Percentiles rank a stretch among this genome's conserved stretches.
Conservation (phyloP, 2,797 vertebrate genomes). For the Xenopus petersii region DNA sequence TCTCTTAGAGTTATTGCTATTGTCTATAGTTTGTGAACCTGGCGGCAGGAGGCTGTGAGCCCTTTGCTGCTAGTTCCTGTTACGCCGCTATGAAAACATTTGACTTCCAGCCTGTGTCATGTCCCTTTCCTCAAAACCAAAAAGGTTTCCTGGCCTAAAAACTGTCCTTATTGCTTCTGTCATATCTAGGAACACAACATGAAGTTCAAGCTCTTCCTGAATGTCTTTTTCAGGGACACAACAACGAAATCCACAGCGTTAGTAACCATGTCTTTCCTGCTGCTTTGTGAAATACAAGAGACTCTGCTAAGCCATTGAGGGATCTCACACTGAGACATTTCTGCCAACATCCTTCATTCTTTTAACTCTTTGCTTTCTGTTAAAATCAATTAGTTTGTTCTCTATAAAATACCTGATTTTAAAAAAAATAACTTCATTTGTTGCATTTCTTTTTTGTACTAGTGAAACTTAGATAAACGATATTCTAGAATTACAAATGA, state of each 20-base stretch:
- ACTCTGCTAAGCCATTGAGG: slow-evolving; percentile 47
- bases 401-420: neutral
- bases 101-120: slow-evolving; percentile 39
- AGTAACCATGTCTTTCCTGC: slow-evolving; percentile 61
- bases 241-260: slow-evolving; percentile 57
- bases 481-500: too few species aligned
- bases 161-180: slow-evolving; percentile 51
- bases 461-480: too few species aligned
- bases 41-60: slow-evolving; percentile 48
- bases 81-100: slow-evolving; percentile 48
- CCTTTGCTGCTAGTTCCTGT: slow-evolving; percentile 50
- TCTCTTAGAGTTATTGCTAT: slow-evolving; percentile 41
- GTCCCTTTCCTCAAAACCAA: slow-evolving; percentile 43
- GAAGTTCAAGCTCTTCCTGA: slow-evolving; percentile 52
- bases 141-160: slow-evolving; percentile 48
- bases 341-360: neutral
- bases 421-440: neutral
- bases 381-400: neutral
- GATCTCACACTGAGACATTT: slow-evolving; percentile 12
- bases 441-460: too few species aligned
- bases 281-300: slow-evolving; percentile 60
- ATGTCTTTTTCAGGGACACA: slow-evolving; percentile 54
- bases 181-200: slow-evolving; percentile 54
- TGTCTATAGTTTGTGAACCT: slow-evolving; percentile 45
- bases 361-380: neutral